Conservation (phyloP, 2,888 invertebrate genomes). For the Chironomus riparius region DNA sequence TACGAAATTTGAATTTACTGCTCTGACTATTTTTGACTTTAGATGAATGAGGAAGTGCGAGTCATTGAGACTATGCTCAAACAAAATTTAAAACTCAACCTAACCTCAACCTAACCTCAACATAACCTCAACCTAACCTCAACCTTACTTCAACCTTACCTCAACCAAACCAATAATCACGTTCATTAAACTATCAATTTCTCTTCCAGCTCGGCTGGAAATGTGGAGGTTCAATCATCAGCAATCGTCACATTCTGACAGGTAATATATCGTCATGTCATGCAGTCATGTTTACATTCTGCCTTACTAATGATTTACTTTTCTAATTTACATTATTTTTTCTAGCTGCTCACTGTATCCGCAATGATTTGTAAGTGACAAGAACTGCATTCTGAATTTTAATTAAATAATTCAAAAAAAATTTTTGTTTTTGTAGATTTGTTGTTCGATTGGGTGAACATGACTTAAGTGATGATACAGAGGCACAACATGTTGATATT, state of each 20-base stretch:
- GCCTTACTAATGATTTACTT: too few relatives aligned
- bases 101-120: too few relatives aligned
- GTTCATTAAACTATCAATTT: neutral
- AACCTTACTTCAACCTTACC: too few relatives aligned
- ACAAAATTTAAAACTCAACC: too few relatives aligned
- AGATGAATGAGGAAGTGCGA: too few relatives aligned
- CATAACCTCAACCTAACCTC: too few relatives aligned
- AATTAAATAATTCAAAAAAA: constrained; percentile 2
- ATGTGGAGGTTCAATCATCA: constrained; percentile 54
- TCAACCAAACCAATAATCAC: too few relatives aligned
- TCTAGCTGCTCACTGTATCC: constrained; percentile 38
- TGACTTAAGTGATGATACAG: constrained; percentile 53
- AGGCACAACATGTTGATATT: constrained; percentile 51
- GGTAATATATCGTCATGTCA: constrained; percentile 57
- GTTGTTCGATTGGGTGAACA: constrained; percentile 70
- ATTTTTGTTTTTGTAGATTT: constrained; percentile 44
- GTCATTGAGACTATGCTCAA: too few relatives aligned
- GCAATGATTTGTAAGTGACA: constrained; percentile 35
- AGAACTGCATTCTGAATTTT: neutral
- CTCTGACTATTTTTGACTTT: too few relatives aligned
- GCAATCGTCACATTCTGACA: constrained; percentile 61
- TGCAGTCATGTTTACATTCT: constrained; percentile 13
- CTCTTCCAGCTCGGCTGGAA: constrained; percentile 33
- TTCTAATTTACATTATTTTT: constrained; percentile 36
- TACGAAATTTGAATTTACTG: too few relatives aligned